These are phyloP conservation scores for Clostera curtula DNA, from an alignment of 2,888 invertebrate species.

Conservation along the genomic window DNA sequence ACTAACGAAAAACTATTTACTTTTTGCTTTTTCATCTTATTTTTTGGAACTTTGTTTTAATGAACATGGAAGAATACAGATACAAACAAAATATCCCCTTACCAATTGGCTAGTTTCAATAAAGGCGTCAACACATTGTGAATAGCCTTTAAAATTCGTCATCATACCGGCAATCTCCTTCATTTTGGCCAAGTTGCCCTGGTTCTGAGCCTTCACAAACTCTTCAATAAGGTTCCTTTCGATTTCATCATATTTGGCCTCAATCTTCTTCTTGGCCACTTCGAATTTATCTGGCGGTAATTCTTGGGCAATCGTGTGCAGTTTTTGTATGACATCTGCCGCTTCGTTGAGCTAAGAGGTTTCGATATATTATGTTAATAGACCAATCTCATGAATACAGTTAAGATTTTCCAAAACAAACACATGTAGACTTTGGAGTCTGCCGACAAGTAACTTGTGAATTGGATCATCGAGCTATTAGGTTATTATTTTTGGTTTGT, in stretches of 20 bases:
- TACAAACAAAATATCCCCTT: too few species aligned
- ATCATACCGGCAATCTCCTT: constrained; percentile 93
- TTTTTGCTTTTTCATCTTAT: too few species aligned
- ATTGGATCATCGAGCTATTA: too few species aligned
- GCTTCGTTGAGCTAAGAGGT: constrained; percentile 87
- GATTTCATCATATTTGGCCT: constrained; percentile 91
- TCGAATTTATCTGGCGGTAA: constrained; percentile 91
- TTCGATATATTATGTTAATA: too few species aligned
- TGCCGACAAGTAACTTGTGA: too few species aligned
- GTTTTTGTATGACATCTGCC: constrained; percentile 97
- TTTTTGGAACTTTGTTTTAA: too few species aligned
- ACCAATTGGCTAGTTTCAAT: constrained; percentile 97
- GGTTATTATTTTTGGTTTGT: too few species aligned
- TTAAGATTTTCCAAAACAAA: too few species aligned
- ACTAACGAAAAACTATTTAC: too few species aligned
- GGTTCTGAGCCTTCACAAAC: constrained; percentile 91
- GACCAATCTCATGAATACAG: too few species aligned
- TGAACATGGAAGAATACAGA: too few species aligned
- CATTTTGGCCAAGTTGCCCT: constrained; percentile 91
- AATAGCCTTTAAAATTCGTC: constrained; percentile 97
- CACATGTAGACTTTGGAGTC: too few species aligned
- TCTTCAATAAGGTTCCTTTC: constrained; percentile 94
- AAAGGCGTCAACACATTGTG: constrained; percentile 96
- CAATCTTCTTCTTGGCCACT: constrained; percentile 88
- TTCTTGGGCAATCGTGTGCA: constrained; percentile 96